Evolutionary conservation across 1,140 invertebrate species (phyloP), one percentile per base, ranked within the genome.

Genomic region (Drosophila auraria): DNA sequence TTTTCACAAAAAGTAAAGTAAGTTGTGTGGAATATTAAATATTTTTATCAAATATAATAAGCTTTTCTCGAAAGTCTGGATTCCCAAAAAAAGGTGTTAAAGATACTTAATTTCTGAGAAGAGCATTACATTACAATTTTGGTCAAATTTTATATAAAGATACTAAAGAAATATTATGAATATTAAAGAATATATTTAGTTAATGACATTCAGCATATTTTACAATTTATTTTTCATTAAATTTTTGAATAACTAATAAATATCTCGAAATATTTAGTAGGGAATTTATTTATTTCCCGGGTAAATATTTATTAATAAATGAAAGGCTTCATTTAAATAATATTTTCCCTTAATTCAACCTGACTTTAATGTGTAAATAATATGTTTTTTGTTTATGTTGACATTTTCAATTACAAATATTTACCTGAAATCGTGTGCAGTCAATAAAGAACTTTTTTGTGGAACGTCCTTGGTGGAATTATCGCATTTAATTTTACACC

Each of bases 361-460:
- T 9, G 14, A 15, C 14, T 23, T 15, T 38, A 42, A 40, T n/a
- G 20, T 58, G 36, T 42, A 25, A 42, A n/a, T 11, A 40, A 40
- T 40, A 20, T 38, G n/a, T 38, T 38, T 49, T 49, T 27, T 14
- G 7, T 49, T 12, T 5, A n/a, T 30, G 5, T 20, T 36, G 5
- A 25, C 20, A 44, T 36, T 62, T 20, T 36, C 27, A 36, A 25
- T 36, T 25, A 17, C 30, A 66, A 44, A 63, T 45, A 20, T 63
- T 36, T 66, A 9, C 20, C 5, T 42, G 25, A 15, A n/a, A 36
- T 65, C 9, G 40, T 33, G 11, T 36, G 58, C 58, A 61, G 62
- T 44, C 38, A 44, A 33, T 45, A 2, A 63, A n/a, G 27, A 6
- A 5, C 33, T n/a, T 63, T 64, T 65, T 62, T 60, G 45, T 23